Percentiles rank a stretch among this genome's conserved stretches.
These are phyloP conservation scores for Exocentrus adspersus DNA, from an alignment of 2,888 invertebrate species.

Conservation along the genomic window DNA sequence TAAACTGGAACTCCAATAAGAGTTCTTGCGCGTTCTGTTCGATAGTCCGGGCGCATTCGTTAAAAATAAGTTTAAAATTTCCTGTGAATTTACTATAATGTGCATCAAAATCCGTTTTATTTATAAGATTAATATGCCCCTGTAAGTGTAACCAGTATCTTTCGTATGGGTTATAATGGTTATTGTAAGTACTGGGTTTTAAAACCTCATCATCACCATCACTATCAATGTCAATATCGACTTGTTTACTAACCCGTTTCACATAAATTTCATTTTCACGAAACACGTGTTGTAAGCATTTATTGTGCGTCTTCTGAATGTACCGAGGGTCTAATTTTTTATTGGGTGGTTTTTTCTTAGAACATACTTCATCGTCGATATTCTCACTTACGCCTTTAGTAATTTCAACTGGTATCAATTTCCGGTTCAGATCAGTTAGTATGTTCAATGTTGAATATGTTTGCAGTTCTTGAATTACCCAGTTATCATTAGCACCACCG, in stretches of 20 bases:
- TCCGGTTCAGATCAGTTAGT: neutral
- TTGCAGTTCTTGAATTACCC: conserved; percentile 40
- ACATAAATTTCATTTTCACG: conserved; percentile 21
- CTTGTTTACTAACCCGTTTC: conserved; percentile 9
- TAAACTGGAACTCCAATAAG: conserved; percentile 51
- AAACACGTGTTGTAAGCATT: conserved; percentile 25
- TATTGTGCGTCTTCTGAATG: conserved; percentile 16
- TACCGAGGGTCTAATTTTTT: conserved; percentile 5
- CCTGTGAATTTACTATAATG: conserved; percentile 49
- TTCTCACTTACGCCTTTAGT: conserved; percentile 17
- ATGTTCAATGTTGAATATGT: conserved; percentile 17
- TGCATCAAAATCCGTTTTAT: conserved; percentile 40
- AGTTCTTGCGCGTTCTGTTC: conserved; percentile 54
- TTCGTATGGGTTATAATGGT: conserved; percentile 54
- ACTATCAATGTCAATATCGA: neutral
- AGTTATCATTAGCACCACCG: conserved; percentile 54
- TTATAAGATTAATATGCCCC: conserved; percentile 41
- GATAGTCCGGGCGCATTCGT: conserved; percentile 55
- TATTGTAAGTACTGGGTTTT: conserved; percentile 24
- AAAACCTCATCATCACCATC: neutral
- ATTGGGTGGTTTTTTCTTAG: neutral
- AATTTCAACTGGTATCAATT: conserved; percentile 27
- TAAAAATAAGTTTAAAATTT: conserved; percentile 53
- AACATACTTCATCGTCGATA: neutral
- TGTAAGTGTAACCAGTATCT: conserved; percentile 54